Base-by-base conservation (phyloP, 2,888 invertebrate genomes). In the Dolomedes plantarius region DNA sequence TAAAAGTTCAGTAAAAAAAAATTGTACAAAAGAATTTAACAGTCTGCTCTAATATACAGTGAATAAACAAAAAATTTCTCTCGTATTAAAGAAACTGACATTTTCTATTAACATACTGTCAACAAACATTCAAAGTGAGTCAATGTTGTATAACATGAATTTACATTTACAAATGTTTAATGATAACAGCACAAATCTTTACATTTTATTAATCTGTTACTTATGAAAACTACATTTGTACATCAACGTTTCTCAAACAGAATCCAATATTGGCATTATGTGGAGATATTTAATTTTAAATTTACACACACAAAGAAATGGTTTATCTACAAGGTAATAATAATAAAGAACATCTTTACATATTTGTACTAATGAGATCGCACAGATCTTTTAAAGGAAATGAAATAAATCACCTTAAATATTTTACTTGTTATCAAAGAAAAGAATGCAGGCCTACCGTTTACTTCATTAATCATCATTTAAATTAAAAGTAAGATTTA, bases 361-460 rank as follows among this genome's bases (percentile, higher is more conserved):
- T 2, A 56, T 56, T 56, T 56, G 56, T 56, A 56, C 56, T 56
- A 46, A 46, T 46, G 56, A 56, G 56, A 56, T 56, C 56, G 16
- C 16, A 19, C 23, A 23, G 23, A 56, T 56, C 56, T 56, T 16
- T 11, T 6, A 56, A 46, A 46, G 16, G 46, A 13, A 13, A 46
- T 46, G 46, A 16, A 46, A 9, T 13, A 36, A 7, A 36, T 36
- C 36, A 36, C 36, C 9, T 7, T 36, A 36, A 36, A 36, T 7
- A 36, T 9, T 36, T 36, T 7, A n/a, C 36, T 36, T 9, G 5
- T n/a, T n/a, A n/a, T n/a, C n/a, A n/a, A n/a, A n/a, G n/a, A n/a
- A n/a, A n/a, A n/a, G n/a, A n/a, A 36, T 36, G 9, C 36, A 36
- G 36, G 36, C 9, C 36, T 36, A 36, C 36, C 36, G 36, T 36